Base-by-base conservation (phyloP, 2,888 invertebrate species). In the Apomyelois bistriatella region DNA sequence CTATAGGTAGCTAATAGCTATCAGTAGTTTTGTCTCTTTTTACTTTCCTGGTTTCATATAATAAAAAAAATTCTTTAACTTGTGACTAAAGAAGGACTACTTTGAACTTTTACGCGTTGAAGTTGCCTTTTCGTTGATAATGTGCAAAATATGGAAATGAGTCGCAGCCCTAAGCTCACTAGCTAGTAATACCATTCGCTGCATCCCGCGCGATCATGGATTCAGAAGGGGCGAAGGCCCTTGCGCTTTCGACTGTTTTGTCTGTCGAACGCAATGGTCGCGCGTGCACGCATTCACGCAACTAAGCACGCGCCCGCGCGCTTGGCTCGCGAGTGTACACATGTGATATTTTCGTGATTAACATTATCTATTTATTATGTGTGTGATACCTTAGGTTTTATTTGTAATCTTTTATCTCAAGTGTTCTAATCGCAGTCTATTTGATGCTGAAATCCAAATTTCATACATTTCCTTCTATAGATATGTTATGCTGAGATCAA, bases 151-250 rank as follows among this genome's bases (percentile, higher is more conserved):
- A 37, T 48, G 38, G 28, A 37, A 13, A n/a, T 8, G 10, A 37
- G 16, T 9, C 68, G 60, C 76, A 77, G 65, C 77, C 76, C 76
- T 76, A 56, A 65, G 76, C 79, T 16, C 16, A 16, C 42, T 32
- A 13, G 79, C 42, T 32, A 13, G 79, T 85, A 32, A 32, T 82
- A 83, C 77, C 80, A 83, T 83, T 82, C 73, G 75, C 82, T 86
- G 87, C 85, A 88, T 89, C 87, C 82, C 83, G 76, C 77, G 79
- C 82, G 86, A 82, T 83, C 85, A 86, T 78, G 77, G 81, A 77
- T 81, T 85, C 85, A 82, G 87, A 86, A 87, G 86, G 88, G 89
- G 82, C 82, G 80, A 82, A 81, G 82, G 84, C 85, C 85, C 86
- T n/a, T 72, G 75, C 73, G 81, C 75, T 82, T 82, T 82, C 76